Percentiles rank a stretch among this genome's conserved stretches.
These are phyloP conservation scores for Oryzias dopingdopingensis DNA, from an alignment of 2,797 vertebrate species.

Conservation along the genomic window DNA sequence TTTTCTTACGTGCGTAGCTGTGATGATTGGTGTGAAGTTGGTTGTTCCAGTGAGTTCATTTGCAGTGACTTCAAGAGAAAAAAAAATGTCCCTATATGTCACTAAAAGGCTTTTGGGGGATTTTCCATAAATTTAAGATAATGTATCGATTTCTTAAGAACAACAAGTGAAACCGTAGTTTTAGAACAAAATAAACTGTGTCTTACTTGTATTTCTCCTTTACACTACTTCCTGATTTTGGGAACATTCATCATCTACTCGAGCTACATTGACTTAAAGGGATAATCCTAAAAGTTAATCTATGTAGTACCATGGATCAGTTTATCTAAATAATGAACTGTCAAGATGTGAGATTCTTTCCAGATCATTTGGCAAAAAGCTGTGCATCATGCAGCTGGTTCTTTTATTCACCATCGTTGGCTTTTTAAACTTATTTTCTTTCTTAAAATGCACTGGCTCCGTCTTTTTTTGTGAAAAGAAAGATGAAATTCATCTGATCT, in stretches of 20 bases:
- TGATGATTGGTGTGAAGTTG: not conserved
- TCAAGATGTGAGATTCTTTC: slow-evolving; percentile 81
- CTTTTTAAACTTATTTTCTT: slow-evolving; percentile 62
- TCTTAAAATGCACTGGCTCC: slow-evolving; percentile 63
- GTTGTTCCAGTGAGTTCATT: slow-evolving; percentile 1
- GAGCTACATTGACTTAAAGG: no score
- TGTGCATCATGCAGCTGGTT: slow-evolving; percentile 77
- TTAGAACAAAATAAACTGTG: slow-evolving; percentile 16
- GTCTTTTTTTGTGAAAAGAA: slow-evolving; percentile 51
- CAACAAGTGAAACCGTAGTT: slow-evolving; percentile 16
- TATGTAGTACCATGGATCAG: slow-evolving; percentile 71
- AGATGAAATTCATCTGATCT: slow-evolving; percentile 83
- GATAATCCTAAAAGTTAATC: slow-evolving; percentile 68
- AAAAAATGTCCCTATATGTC: not conserved
- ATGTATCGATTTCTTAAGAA: not conserved
- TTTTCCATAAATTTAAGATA: slow-evolving; percentile 8
- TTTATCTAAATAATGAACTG: slow-evolving; percentile 77
- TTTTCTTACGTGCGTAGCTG: slow-evolving; percentile 25
- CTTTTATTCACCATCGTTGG: slow-evolving; percentile 78
- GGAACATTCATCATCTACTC: no score
- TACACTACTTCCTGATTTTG: slow-evolving; percentile 52
- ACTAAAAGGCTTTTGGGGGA: not conserved
- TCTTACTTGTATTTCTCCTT: slow-evolving; percentile 56
- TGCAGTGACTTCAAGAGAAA: slow-evolving; percentile 31
- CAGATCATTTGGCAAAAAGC: slow-evolving; percentile 82